These are phyloP conservation scores for Oncorhynchus gorbuscha DNA, from an alignment of 2,113 vertebrate species.

Conservation along the genomic window DNA sequence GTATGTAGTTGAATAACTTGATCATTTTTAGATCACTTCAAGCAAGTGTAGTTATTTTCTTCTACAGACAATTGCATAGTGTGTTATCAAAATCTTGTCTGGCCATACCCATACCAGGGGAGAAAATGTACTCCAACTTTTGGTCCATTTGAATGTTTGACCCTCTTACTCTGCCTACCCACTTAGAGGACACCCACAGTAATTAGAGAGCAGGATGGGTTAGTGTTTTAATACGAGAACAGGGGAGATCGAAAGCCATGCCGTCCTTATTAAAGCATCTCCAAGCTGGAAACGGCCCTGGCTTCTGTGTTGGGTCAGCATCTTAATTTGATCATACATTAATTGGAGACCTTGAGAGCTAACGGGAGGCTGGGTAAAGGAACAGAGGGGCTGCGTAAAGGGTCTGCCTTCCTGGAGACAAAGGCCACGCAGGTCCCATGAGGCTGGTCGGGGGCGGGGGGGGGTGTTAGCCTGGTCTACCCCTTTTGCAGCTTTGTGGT, in stretches of 20 bases:
- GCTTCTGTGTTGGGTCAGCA: slow-evolving; percentile 43
- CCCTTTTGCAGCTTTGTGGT: too few species aligned
- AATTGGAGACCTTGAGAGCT: slow-evolving; percentile 54
- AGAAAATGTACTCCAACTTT: slow-evolving; percentile 48
- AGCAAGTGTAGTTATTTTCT: too few species aligned
- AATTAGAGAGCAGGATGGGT: slow-evolving; percentile 21
- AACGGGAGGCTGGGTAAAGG: slow-evolving; percentile 1
- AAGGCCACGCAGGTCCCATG: slow-evolving; percentile 59
- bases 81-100: background rate
- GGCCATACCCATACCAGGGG: background rate
- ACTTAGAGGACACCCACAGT: slow-evolving; percentile 38
- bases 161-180: slow-evolving; percentile 48
- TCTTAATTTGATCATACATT: slow-evolving; percentile 59
- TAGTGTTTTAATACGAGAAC: slow-evolving; percentile 43
- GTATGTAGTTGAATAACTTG: background rate
- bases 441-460: slow-evolving; percentile 60
- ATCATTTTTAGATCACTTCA: background rate
- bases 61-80: too few species aligned
- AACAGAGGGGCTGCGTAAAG: slow-evolving; percentile 24
- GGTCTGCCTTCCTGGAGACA: slow-evolving; percentile 35
- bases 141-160: slow-evolving; percentile 53
- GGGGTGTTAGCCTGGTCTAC: slow-evolving; percentile 43
- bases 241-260: slow-evolving; percentile 28
- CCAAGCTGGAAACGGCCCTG: slow-evolving; percentile 23
- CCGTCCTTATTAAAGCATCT: slow-evolving; percentile 45